Base-by-base conservation (phyloP, 2,797 vertebrate genomes). In the Cetoscarus ocellatus region DNA sequence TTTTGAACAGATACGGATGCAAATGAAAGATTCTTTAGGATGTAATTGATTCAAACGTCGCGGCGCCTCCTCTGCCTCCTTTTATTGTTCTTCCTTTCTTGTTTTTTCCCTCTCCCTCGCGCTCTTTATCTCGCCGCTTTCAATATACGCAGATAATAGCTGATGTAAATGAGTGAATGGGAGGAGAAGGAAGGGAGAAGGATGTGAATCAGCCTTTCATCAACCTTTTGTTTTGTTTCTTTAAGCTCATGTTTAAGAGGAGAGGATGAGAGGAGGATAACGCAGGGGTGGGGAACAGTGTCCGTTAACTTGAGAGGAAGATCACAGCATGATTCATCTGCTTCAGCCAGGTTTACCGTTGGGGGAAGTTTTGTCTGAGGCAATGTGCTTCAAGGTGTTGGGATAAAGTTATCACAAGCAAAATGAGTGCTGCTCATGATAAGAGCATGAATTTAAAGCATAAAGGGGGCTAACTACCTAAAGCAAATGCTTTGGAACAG, bases 1-100 rank as follows among this genome's bases (percentile, higher is more conserved):
- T 92, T 92, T 67, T 78, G 73, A 91, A 84, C 90, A 94, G 92
- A 94, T 92, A 94, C 77, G 81, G 89, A 95, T 94, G 92, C 94
- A 95, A 95, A 95, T 95, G 91, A 92, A 94, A 93, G 92, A 92
- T 94, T 92, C 91, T 93, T 94, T 90, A 90, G 93, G 92, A 93
- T 91, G 93, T 94, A 95, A 95, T 94, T 94, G 94, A 95, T 94
- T 95, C 93, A 95, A 94, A 93, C 88, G 67, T 73, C 47, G 79
- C 88, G 73, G 80, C 82, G 75, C 87, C 91, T 90, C 86, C 86
- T 86, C 88, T 86, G 83, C 86, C 81, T 83, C 80, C 84, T 89
- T 87, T 87, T 87, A 90, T 93, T 92, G 90, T 93, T 85, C 77
- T 84, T 83, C 84, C 88, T 86, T 75, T 82, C 73, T 73, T 72